Conservation (phyloP, 2,888 invertebrate genomes). For the Amiota communis region DNA sequence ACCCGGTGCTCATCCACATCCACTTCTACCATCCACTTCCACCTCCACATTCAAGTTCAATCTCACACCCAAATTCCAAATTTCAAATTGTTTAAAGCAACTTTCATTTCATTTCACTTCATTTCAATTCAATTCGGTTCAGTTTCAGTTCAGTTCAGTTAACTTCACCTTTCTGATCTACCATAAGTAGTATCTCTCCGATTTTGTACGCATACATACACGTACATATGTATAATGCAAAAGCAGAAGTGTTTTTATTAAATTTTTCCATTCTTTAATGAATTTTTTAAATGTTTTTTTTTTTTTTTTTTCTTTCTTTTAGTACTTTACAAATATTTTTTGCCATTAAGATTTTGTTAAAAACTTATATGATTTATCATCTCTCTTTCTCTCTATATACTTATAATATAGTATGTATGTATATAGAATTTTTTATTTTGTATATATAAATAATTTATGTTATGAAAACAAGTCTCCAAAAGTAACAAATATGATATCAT, state of each 20-base stretch:
- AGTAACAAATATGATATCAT: conserved; percentile 22
- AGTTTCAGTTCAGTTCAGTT: too few species aligned
- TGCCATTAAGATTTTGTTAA: conserved; percentile 26
- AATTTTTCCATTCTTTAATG: background rate
- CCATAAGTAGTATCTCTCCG: too few species aligned
- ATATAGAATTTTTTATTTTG: conserved; percentile 4
- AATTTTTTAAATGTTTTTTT: conserved; percentile 6
- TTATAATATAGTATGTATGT: background rate
- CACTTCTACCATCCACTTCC: background rate
- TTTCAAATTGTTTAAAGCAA: too few species aligned
- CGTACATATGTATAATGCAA: too few species aligned
- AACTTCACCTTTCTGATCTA: too few species aligned
- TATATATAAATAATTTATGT: background rate
- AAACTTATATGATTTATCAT: conserved; percentile 18
- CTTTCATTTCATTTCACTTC: too few species aligned
- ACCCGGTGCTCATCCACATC: background rate
- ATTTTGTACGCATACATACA: too few species aligned
- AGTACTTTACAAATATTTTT: conserved; percentile 16
- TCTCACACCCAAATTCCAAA: background rate
- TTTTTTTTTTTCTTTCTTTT: conserved; percentile 15
- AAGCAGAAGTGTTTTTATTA: background rate
- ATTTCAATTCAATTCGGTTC: too few species aligned
- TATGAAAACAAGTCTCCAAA: conserved; percentile 21
- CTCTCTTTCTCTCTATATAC: background rate
- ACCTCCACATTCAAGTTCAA: background rate